These are phyloP conservation scores for Pantelozetes paolii DNA, from an alignment of 2,888 invertebrate species.

Conservation along the genomic window DNA sequence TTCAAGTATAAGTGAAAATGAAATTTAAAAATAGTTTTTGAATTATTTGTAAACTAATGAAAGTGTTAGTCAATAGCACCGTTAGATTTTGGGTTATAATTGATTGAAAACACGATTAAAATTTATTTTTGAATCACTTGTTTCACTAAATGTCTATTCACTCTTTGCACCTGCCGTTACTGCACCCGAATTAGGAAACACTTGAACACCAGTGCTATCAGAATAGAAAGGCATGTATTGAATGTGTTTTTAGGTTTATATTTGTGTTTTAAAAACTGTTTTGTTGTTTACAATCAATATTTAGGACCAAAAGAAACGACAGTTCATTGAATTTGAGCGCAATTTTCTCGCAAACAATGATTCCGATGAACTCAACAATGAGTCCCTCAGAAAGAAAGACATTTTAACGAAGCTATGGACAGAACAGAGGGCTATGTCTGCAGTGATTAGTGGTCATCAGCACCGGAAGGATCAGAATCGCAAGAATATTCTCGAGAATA, in stretches of 20 bases:
- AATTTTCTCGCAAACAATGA: not conserved
- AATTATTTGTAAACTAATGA: no score
- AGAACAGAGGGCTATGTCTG: conserved; percentile 3
- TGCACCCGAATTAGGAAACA: not conserved
- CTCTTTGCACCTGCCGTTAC: not conserved
- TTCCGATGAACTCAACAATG: not conserved
- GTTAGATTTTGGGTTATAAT: no score
- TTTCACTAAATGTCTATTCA: not conserved
- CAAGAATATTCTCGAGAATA: not conserved
- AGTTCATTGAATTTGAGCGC: conserved; percentile 7
- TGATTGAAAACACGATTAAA: no score
- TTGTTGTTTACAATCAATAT: no score
- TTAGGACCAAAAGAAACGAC: conserved; percentile 31
- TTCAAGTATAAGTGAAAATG: no score
- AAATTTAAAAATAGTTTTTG: no score
- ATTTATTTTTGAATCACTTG: no score
- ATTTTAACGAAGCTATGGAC: not conserved
- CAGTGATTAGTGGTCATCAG: not conserved
- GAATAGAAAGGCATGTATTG: conserved; percentile 28
- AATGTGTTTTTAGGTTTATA: no score
- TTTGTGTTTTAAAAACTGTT: no score
- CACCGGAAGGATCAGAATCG: not conserved
- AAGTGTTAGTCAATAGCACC: no score
- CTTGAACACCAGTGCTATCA: conserved; percentile 1
- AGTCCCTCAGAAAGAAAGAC: conserved; percentile 1